phyloP scores from a whole-genome alignment of 2,113 vertebrate species.

The Spea multiplicata region DNA sequence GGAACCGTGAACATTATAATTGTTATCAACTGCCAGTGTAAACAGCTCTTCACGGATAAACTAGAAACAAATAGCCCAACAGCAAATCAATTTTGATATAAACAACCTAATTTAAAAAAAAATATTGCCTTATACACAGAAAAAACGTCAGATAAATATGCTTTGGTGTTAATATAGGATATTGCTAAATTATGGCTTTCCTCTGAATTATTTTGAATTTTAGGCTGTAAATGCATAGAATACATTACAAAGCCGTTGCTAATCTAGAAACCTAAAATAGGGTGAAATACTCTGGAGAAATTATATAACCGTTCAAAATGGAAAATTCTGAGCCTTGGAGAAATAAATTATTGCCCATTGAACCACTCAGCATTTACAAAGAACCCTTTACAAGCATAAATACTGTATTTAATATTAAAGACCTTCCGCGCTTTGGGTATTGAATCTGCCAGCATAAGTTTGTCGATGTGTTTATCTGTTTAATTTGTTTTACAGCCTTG shows the following conservation, averaged over 20 bases:
- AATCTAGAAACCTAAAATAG: background rate
- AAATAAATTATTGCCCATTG: background rate
- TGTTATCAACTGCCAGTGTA: too few species aligned
- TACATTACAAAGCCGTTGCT: background rate
- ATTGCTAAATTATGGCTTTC: too few species aligned
- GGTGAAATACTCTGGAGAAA: background rate
- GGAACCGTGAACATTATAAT: too few species aligned
- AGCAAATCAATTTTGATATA: too few species aligned
- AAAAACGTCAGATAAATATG: too few species aligned
- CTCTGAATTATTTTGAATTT: too few species aligned
- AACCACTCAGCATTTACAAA: background rate
- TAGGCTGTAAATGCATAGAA: too few species aligned
- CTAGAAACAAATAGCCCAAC: too few species aligned
- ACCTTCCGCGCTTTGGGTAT: background rate
- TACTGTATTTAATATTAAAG: conserved; percentile 5
- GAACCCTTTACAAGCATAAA: background rate
- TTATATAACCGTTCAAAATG: background rate
- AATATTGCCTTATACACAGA: too few species aligned
- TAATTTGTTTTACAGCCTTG: conserved; percentile 24
- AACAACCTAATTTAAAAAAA: too few species aligned
- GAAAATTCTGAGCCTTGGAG: background rate
- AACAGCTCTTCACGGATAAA: too few species aligned
- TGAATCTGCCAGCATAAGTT: conserved; percentile 5
- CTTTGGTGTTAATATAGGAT: too few species aligned
- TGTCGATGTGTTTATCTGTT: conserved; percentile 4